These are phyloP conservation scores for Orthonyx spaldingii DNA, from an alignment of 2,113 vertebrate species.

Conservation along the genomic window DNA sequence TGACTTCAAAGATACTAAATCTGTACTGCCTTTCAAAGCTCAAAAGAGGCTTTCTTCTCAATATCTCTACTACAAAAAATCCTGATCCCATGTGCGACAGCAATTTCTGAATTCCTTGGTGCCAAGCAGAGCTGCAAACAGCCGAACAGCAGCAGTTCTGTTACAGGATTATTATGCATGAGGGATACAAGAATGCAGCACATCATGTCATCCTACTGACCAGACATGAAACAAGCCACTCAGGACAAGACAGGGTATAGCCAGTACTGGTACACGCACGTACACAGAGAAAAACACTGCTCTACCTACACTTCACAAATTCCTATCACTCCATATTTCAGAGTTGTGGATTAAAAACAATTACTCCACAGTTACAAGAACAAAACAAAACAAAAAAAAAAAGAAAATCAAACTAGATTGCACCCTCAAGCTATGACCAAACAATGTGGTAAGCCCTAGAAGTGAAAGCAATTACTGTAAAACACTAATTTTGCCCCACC, in stretches of 20 bases:
- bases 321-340: background rate
- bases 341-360: background rate
- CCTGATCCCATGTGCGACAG: background rate
- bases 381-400: too few species aligned
- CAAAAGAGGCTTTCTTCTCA: background rate
- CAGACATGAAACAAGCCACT: background rate
- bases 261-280: background rate
- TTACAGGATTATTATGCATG: background rate
- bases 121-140: background rate
- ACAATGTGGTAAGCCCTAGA: background rate
- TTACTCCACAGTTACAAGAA: background rate
- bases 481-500: conserved; percentile 60
- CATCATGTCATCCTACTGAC: background rate
- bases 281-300: background rate
- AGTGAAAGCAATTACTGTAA: background rate
- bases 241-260: background rate
- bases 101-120: background rate
- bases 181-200: background rate
- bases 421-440: background rate
- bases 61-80: background rate
- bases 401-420: background rate
- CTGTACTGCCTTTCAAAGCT: background rate
- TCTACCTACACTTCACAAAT: background rate
- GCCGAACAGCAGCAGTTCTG: background rate
- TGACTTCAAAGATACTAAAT: background rate